phyloP scores from a whole-genome alignment of 1,140 invertebrate species.

The Zaprionus davidi region DNA sequence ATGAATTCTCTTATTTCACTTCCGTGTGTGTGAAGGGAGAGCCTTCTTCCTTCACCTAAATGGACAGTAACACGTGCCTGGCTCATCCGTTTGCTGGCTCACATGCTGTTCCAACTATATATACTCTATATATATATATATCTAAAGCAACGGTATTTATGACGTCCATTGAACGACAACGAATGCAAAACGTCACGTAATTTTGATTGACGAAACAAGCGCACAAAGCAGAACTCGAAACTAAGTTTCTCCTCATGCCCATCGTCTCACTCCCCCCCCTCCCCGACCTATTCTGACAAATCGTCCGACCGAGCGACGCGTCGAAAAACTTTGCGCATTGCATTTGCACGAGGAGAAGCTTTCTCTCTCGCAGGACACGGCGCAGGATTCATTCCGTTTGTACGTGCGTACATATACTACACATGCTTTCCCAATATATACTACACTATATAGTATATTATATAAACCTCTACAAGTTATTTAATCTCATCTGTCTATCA shows the following conservation, averaged over 20 bases:
- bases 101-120: neutral
- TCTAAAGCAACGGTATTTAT: slow-evolving; percentile 10
- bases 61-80: slow-evolving; percentile 26
- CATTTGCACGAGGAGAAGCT: slow-evolving; percentile 45
- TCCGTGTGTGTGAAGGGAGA: neutral
- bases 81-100: slow-evolving; percentile 8
- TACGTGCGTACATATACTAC: slow-evolving; percentile 52
- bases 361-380: slow-evolving; percentile 26
- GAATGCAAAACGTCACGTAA: slow-evolving; percentile 67
- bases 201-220: slow-evolving; percentile 79
- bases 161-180: slow-evolving; percentile 36
- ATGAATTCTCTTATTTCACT: neutral
- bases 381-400: slow-evolving; percentile 49
- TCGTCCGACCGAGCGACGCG: slow-evolving; percentile 42
- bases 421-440: slow-evolving; percentile 23
- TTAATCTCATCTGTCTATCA: slow-evolving; percentile 83
- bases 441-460: slow-evolving; percentile 39
- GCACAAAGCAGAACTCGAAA: slow-evolving; percentile 56
- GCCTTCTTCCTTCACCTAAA: neutral
- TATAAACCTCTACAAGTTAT: slow-evolving; percentile 73
- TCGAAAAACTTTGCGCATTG: slow-evolving; percentile 61
- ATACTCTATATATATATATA: neutral
- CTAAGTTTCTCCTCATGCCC: slow-evolving; percentile 42
- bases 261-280: neutral
- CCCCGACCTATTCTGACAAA: slow-evolving; percentile 47